Conservation (phyloP, 1,140 invertebrate species). For the Tetragnatha versicolor region DNA sequence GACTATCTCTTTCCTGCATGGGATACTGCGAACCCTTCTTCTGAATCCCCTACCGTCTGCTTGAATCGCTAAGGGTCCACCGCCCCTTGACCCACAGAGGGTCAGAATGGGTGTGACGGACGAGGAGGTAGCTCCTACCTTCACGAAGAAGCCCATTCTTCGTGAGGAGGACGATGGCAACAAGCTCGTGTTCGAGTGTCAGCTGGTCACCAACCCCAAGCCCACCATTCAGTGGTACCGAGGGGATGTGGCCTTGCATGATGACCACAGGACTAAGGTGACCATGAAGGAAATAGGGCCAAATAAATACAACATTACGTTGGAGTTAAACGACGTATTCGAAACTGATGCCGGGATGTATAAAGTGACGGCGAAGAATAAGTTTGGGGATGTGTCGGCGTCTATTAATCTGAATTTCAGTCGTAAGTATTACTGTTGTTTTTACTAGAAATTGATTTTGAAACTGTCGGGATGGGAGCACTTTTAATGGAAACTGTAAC, state of each 20-base stretch:
- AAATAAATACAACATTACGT: slow-evolving; percentile 86
- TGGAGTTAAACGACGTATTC: slow-evolving; percentile 94
- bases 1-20: not conserved
- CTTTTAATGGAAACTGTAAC: not conserved
- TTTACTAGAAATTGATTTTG: not conserved
- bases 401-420: slow-evolving; percentile 99
- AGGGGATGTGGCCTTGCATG: slow-evolving; percentile 69
- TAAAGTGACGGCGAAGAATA: slow-evolving; percentile 97
- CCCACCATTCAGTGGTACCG: slow-evolving; percentile 92
- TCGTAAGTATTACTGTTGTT: slow-evolving; percentile 76
- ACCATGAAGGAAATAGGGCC: slow-evolving; percentile 82
- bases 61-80: not conserved
- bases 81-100: not conserved
- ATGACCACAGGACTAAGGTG: slow-evolving; percentile 77
- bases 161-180: slow-evolving; percentile 96
- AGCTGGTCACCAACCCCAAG: slow-evolving; percentile 90
- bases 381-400: slow-evolving; percentile 95
- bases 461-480: not conserved
- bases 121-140: slow-evolving; percentile 79
- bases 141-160: slow-evolving; percentile 95
- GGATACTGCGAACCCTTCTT: not conserved
- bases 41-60: not conserved
- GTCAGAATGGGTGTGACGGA: slow-evolving; percentile 45
- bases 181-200: slow-evolving; percentile 92
- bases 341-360: slow-evolving; percentile 96